phyloP scores from a whole-genome alignment of 2,888 invertebrate species.

The Ctena decussata region DNA sequence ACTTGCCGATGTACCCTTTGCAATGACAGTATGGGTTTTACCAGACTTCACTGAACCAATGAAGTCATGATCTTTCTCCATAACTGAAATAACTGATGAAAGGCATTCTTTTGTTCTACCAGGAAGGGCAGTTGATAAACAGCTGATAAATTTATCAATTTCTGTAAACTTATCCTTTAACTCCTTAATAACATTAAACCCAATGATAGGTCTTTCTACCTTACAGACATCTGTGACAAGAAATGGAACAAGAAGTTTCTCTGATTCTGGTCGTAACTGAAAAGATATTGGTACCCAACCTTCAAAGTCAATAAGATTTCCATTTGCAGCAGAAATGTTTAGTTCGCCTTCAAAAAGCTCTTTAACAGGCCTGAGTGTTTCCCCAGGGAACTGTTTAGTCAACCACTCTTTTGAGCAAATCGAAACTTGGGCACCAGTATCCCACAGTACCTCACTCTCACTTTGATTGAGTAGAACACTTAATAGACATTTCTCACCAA shows the following conservation, averaged over 20 bases:
- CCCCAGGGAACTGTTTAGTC: background rate
- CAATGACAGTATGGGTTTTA: too few species aligned
- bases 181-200: conserved; percentile 32
- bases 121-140: background rate
- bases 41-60: conserved; percentile 23
- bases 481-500: conserved; percentile 16
- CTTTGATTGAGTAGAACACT: background rate
- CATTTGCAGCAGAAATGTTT: conserved; percentile 24
- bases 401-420: conserved; percentile 8
- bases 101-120: background rate
- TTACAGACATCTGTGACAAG: conserved; percentile 19
- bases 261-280: background rate
- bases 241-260: conserved; percentile 19
- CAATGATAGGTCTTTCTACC: too few species aligned
- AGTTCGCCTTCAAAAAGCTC: conserved; percentile 24
- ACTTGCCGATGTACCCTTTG: too few species aligned
- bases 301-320: conserved; percentile 1
- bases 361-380: background rate
- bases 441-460: conserved; percentile 32
- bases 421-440: conserved; percentile 47
- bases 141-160: too few species aligned
- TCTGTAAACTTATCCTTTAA: background rate
- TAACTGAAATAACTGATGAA: too few species aligned
- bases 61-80: background rate
- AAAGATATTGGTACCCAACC: conserved; percentile 25